Evolutionary conservation across 2,888 invertebrate species (phyloP), one percentile per base, ranked within the genome.

Genomic region (Latheticus oryzae): DNA sequence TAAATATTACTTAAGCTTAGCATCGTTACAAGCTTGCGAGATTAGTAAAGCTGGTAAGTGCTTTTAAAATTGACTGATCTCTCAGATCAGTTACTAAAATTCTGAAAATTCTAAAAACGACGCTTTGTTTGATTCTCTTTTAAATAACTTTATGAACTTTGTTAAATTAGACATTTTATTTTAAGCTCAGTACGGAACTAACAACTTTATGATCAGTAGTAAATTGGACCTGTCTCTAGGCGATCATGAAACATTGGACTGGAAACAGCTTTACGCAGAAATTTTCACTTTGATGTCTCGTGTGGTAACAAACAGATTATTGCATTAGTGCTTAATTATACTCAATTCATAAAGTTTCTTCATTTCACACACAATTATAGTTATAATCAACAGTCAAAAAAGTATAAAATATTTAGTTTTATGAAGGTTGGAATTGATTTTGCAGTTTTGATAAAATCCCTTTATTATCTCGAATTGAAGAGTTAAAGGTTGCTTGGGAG

Each of bases 121-220:
- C n/a, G n/a, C n/a, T n/a, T n/a, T n/a, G n/a, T n/a, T n/a, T n/a
- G n/a, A n/a, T n/a, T n/a, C n/a, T n/a, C n/a, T n/a, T n/a, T n/a
- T n/a, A n/a, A n/a, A n/a, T n/a, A n/a, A n/a, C n/a, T n/a, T n/a
- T n/a, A n/a, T n/a, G 21, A 40, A 40, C 24, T 40, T 13, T 11
- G 40, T 7, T 19, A 21, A 40, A 40, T 40, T 40, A 21, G 40
- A 21, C 24, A 40, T 40, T 40, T 40, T 21, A 40, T 24, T 40
- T 40, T 24, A 11, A 13, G 12, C 24, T 23, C 15, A 5, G 23
- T 21, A 40, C 15, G 13, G 24, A 40, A 40, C 24, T 40, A 40
- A 21, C 40, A 23, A 24, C 24, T 40, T 38, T 40, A 40, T 24
- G 21, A 24, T 40, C 24, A 21, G 13, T 23, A 24, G 23, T 40